Conservation (phyloP, 1,140 invertebrate species). For the Atta colombica region DNA sequence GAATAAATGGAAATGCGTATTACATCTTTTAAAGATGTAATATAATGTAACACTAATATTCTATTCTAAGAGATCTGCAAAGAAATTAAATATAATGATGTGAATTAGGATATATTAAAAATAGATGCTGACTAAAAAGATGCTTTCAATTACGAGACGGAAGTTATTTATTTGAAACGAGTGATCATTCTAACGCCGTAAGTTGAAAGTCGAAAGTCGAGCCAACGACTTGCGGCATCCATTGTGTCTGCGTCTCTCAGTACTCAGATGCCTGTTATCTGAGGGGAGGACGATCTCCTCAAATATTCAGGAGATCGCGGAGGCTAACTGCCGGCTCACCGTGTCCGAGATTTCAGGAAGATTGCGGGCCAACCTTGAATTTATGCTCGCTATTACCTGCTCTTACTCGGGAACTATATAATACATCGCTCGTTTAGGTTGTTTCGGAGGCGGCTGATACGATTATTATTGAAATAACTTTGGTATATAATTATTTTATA, state of each 20-base stretch:
- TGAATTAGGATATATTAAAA: not conserved
- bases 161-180: slow-evolving; percentile 14
- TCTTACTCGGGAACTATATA: slow-evolving; percentile 28
- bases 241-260: slow-evolving; percentile 45
- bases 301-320: slow-evolving; percentile 86
- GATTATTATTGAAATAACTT: slow-evolving; percentile 24
- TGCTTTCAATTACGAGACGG: not conserved
- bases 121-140: not conserved
- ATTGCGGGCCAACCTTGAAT: slow-evolving; percentile 83
- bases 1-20: not conserved
- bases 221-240: slow-evolving; percentile 49
- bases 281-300: slow-evolving; percentile 79
- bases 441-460: not conserved
- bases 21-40: not conserved
- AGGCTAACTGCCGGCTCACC: slow-evolving; percentile 83
- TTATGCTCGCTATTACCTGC: slow-evolving; percentile 78
- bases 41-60: not conserved
- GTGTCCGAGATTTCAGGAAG: slow-evolving; percentile 85
- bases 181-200: slow-evolving; percentile 19
- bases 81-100: not conserved
- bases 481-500: not conserved
- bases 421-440: slow-evolving; percentile 16
- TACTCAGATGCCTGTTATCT: slow-evolving; percentile 53
- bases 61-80: not conserved
- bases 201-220: slow-evolving; percentile 43